Evolutionary conservation across 2,888 invertebrate genomes (phyloP).

Genomic region (Oligia latruncula): DNA sequence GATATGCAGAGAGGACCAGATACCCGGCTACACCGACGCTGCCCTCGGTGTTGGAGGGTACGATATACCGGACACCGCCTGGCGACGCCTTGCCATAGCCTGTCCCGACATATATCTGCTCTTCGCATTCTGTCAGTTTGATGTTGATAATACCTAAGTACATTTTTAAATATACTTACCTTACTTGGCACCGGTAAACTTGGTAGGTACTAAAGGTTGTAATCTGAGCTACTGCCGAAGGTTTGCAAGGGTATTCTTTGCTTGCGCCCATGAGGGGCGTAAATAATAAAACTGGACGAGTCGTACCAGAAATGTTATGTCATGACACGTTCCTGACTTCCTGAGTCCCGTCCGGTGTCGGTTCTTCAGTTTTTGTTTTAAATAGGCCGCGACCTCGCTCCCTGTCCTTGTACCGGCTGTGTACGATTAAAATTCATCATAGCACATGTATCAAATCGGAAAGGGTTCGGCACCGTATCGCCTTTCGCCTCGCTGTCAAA

Average conservation of each 20-base stretch:
- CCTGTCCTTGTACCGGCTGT: background rate
- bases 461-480: too few relatives aligned
- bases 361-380: background rate
- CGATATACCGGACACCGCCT: conserved; percentile 81
- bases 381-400: background rate
- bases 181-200: background rate
- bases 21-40: conserved; percentile 73
- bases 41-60: conserved; percentile 76
- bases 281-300: background rate
- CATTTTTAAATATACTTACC: background rate
- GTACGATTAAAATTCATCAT: background rate
- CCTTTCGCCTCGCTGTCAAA: too few relatives aligned
- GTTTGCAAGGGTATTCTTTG: background rate
- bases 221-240: background rate
- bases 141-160: background rate
- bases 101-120: conserved; percentile 83
- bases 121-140: conserved; percentile 81
- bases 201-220: background rate
- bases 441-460: too few relatives aligned
- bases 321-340: background rate
- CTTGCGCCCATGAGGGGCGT: background rate
- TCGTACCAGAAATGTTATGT: background rate
- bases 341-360: background rate
- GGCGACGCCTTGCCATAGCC: conserved; percentile 78
- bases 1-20: conserved; percentile 83